These are phyloP conservation scores for Apomyelois bistriatella DNA, from an alignment of 2,888 invertebrate species.

Conservation along the genomic window DNA sequence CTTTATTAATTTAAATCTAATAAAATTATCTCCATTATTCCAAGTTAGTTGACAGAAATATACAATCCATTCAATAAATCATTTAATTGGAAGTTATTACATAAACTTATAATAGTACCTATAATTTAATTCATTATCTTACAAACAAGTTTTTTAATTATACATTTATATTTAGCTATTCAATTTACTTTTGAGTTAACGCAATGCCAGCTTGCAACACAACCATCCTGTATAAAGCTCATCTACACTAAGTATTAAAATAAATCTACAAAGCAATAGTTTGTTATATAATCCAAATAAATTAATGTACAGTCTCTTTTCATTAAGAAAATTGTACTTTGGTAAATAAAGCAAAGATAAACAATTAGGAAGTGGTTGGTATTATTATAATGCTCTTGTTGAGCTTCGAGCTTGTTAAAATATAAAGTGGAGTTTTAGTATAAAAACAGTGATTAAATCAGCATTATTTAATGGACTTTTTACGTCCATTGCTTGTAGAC, in stretches of 20 bases:
- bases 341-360: background rate
- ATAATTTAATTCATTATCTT: no score
- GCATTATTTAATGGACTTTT: no score
- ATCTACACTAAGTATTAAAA: background rate
- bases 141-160: background rate
- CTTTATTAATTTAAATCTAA: background rate
- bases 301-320: background rate
- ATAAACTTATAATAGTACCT: no score
- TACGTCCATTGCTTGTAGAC: no score
- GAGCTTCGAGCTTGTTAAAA: no score
- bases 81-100: no score
- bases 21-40: background rate
- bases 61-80: background rate
- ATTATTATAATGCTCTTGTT: no score
- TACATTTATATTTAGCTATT: background rate
- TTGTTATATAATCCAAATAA: background rate
- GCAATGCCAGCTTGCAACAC: constrained; percentile 31
- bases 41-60: background rate
- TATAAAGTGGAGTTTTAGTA: no score
- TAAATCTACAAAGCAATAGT: background rate
- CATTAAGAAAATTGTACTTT: background rate
- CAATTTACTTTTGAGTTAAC: background rate
- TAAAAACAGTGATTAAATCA: no score
- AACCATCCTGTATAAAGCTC: constrained; percentile 10
- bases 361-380: background rate